Conservation (phyloP, 2,113 vertebrate species). For the Astur gentilis region DNA sequence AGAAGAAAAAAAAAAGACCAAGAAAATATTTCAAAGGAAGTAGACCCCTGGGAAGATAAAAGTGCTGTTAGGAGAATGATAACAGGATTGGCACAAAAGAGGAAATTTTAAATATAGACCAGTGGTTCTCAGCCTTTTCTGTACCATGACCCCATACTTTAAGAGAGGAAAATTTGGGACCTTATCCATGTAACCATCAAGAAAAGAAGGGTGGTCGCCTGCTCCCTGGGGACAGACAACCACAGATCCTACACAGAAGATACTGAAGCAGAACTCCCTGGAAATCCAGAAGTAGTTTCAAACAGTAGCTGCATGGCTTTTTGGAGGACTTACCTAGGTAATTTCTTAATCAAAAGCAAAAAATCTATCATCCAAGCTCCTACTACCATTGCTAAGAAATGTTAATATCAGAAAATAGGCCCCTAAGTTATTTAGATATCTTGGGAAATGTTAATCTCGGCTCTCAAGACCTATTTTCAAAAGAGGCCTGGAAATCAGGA, state of each 20-base stretch:
- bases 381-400: neutral
- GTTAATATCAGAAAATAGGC: neutral
- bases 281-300: neutral
- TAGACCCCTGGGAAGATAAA: conserved; percentile 21
- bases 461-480: neutral
- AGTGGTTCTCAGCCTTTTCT: conserved; percentile 12
- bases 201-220: neutral
- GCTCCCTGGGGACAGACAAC: neutral
- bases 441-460: neutral
- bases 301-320: neutral
- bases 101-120: conserved; percentile 13
- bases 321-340: neutral
- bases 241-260: neutral
- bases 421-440: neutral
- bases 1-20: neutral
- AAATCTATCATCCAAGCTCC: neutral
- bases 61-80: neutral
- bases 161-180: neutral
- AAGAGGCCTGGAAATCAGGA: neutral
- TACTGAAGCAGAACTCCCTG: neutral
- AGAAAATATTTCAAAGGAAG: neutral
- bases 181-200: neutral
- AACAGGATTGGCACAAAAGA: conserved; percentile 17
- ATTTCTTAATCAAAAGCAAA: neutral
- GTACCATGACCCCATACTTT: neutral